Evolutionary conservation across 2,888 invertebrate genomes (phyloP), one percentile per base, ranked within the genome.

Genomic region (Platycnemis pennipes): DNA sequence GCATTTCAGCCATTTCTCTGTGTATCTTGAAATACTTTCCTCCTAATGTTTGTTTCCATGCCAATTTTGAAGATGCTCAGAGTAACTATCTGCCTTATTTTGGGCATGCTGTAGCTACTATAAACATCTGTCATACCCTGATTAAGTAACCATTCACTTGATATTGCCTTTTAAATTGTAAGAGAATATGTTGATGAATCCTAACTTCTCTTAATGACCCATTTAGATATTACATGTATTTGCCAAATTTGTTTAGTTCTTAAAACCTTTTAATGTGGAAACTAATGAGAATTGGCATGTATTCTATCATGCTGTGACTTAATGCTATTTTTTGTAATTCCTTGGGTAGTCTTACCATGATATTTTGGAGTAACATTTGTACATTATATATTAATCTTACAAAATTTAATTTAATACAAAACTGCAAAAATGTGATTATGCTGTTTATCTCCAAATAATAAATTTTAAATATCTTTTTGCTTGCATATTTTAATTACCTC

Each of bases 91-190:
- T 31, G 69, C n/a, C 69, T 31, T 69, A 31, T 44, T 69, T 94
- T 49, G 44, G 86, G 94, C 94, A 53, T 49, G 49, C 42, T 94
- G 94, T 44, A 45, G 42, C 63, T 37, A 89, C 53, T 88, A n/a
- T n/a, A 44, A 77, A 46, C 46, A 46, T 42, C 63, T 86, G 88
- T 42, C 53, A n/a, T n/a, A n/a, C n/a, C n/a, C 88, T 37, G 19
- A 13, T 94, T 22, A 45, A 45, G 56, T 94, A 63, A 69, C n/a
- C 94, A 94, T n/a, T 69, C 69, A 69, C 13, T n/a, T 69, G 8
- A 31, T 69, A 4, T 11, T 56, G 56, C 19, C 69, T 22, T n/a
- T n/a, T 69, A 69, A 69, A 69, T 69, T 31, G 8, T 69, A 31
- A 69, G 31, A 69, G n/a, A 69, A 11, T 11, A 8, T 7, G 31